A percentile compares a stretch with the other conserved stretches of the same genome.
Evolutionary conservation across 2,797 vertebrate genomes (phyloP).

Genomic region (Acrossocheilus wenchowensis): DNA sequence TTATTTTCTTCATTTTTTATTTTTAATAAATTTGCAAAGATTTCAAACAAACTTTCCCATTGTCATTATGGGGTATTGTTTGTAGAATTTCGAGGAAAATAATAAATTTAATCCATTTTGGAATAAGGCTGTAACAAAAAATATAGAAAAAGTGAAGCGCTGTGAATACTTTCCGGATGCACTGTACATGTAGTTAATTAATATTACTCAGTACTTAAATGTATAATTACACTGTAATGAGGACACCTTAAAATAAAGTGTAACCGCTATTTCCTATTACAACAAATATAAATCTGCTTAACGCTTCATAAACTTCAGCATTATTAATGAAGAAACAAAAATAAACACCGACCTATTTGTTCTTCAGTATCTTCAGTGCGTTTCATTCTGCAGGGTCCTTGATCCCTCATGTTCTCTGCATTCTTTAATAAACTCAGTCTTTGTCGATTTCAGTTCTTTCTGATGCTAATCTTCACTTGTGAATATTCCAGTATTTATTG

Average conservation of each 20-base stretch:
- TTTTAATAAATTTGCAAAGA: no score
- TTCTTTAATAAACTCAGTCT: neutral
- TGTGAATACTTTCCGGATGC: neutral
- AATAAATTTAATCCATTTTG: no score
- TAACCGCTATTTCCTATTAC: neutral
- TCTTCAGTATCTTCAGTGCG: neutral
- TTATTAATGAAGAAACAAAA: neutral
- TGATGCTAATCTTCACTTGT: neutral
- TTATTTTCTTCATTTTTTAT: no score
- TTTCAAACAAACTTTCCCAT: no score
- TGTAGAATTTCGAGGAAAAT: no score
- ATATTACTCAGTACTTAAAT: no score
- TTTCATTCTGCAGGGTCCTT: no score
- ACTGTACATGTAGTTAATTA: no score
- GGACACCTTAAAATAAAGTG: neutral
- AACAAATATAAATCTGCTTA: neutral
- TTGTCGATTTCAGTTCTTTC: neutral
- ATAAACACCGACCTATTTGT: neutral
- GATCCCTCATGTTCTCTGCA: neutral
- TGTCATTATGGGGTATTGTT: no score
- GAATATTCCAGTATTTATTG: neutral
- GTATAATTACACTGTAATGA: no score
- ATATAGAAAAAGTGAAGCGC: no score
- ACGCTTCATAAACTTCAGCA: neutral
- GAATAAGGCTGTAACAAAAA: no score